Evolutionary conservation across 2,113 vertebrate species (phyloP).

Genomic region (Columba livia): DNA sequence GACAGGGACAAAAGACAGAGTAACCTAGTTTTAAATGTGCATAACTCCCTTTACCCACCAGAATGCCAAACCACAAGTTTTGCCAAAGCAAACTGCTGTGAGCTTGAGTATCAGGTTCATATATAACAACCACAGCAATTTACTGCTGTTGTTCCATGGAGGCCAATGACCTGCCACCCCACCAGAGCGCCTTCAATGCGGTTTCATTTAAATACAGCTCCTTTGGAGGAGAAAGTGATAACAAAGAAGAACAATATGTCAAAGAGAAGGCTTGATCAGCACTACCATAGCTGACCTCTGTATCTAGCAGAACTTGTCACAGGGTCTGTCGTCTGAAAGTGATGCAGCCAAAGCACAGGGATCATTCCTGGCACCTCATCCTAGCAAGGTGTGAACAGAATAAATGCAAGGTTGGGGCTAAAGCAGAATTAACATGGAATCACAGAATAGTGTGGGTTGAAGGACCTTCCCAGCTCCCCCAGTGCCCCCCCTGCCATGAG

Average conservation of each 20-base stretch:
- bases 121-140: not conserved
- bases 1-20: not conserved
- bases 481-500: too few relatives aligned
- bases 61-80: not conserved
- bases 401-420: too few relatives aligned
- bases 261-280: not conserved
- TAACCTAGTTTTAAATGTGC: not conserved
- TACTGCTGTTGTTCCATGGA: fast-evolving
- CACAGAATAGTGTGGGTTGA: too few relatives aligned
- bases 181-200: not conserved
- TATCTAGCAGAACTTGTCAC: not conserved
- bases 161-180: not conserved
- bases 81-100: not conserved
- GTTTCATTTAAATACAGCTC: not conserved
- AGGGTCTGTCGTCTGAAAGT: not conserved
- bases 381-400: too few relatives aligned
- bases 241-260: not conserved
- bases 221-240: not conserved
- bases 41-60: not conserved
- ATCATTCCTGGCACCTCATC: not conserved
- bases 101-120: not conserved
- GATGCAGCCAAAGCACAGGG: too few relatives aligned
- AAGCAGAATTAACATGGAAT: too few relatives aligned
- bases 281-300: not conserved
- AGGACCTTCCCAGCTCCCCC: too few relatives aligned